phyloP scores from a whole-genome alignment of 2,888 invertebrate genomes.

The Girardia tigrina region DNA sequence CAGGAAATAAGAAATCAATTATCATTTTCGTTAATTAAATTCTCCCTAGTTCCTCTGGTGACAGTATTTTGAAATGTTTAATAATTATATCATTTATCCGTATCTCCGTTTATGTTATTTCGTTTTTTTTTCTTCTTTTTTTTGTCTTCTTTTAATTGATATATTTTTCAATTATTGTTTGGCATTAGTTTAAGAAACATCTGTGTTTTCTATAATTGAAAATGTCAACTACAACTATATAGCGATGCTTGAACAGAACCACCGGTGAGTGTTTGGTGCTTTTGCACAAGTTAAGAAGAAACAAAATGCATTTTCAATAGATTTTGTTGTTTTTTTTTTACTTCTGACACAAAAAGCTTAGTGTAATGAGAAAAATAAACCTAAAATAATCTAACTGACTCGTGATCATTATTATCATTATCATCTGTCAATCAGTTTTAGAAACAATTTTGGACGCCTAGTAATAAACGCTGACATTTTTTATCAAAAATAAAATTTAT shows the following conservation, averaged over 20 bases:
- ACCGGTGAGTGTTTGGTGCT: neutral
- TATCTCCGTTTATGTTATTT: neutral
- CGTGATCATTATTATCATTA: neutral
- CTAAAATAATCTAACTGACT: neutral
- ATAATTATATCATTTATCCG: neutral
- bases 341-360: neutral
- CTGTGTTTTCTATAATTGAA: neutral
- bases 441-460: neutral
- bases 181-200: neutral
- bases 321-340: neutral
- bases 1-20: slow-evolving; percentile 8
- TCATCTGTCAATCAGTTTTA: neutral
- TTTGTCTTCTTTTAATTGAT: neutral
- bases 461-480: neutral
- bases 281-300: neutral
- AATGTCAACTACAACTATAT: neutral
- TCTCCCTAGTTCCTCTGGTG: neutral
- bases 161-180: neutral
- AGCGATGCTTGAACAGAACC: neutral
- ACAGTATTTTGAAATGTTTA: neutral
- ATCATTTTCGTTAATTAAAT: neutral
- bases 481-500: neutral
- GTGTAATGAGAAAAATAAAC: neutral
- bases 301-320: neutral
- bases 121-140: neutral